A percentile compares a stretch with the other conserved stretches of the same genome.
phyloP scores from a whole-genome alignment of 1,140 invertebrate species.

The Drosophila teissieri region DNA sequence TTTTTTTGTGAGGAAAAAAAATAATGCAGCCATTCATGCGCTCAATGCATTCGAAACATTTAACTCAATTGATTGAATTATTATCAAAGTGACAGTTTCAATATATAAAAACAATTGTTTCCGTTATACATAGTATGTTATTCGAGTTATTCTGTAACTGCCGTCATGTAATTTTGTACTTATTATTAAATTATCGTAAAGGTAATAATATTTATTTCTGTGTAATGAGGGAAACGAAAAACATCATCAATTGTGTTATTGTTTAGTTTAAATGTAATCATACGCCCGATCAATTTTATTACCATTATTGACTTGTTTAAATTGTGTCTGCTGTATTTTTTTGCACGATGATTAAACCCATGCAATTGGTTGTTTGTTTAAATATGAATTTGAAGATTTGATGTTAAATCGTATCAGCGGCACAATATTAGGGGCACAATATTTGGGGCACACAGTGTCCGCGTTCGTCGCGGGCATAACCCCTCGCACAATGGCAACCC shows the following conservation, averaged over 20 bases:
- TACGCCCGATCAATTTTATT: neutral
- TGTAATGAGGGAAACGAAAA: too few species aligned
- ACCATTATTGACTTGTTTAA: neutral
- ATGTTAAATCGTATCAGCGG: too few species aligned
- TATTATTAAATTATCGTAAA: too few species aligned
- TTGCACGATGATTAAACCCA: neutral
- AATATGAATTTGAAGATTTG: neutral
- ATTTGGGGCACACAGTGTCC: conserved; percentile 23
- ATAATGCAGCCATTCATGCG: conserved; percentile 9
- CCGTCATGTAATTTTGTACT: neutral
- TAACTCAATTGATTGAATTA: conserved; percentile 15
- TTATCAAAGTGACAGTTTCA: neutral
- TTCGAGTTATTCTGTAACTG: too few species aligned
- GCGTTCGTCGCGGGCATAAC: conserved; percentile 21
- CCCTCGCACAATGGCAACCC: conserved; percentile 32
- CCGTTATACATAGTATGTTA: too few species aligned
- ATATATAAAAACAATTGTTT: too few species aligned
- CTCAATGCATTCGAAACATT: conserved; percentile 6
- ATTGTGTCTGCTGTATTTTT: too few species aligned
- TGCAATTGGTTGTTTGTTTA: neutral
- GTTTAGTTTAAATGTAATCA: conserved; percentile 12
- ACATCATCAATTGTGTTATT: too few species aligned
- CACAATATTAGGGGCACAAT: conserved; percentile 13
- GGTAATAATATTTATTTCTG: neutral
- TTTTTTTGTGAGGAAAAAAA: neutral